Conservation (phyloP, 2,888 invertebrate genomes). For the Acleris cristana region DNA sequence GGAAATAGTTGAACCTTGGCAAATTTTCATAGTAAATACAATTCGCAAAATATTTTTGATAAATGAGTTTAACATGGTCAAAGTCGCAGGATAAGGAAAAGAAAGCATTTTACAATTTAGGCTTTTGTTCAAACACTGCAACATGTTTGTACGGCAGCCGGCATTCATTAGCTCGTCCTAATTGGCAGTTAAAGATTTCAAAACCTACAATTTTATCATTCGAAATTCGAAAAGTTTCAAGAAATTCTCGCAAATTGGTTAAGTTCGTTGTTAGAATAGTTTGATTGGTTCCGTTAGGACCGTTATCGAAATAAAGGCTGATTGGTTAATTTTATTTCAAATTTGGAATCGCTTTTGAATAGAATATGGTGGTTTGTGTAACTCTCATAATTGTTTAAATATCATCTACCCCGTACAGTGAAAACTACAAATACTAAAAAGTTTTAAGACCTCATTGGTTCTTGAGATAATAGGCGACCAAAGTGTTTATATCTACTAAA, state of each 20-base stretch:
- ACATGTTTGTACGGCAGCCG: not conserved
- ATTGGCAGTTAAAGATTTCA: slow-evolving; percentile 18
- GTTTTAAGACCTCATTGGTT: no score
- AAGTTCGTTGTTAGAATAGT: slow-evolving; percentile 34
- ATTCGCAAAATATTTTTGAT: no score
- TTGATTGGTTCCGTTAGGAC: slow-evolving; percentile 27
- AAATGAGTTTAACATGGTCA: no score
- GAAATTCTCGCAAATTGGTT: slow-evolving; percentile 26
- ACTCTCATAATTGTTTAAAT: no score
- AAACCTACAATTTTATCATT: slow-evolving; percentile 20
- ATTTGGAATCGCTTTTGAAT: not conserved
- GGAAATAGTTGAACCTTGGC: no score
- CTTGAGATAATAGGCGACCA: no score
- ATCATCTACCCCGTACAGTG: no score
- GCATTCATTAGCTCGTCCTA: not conserved
- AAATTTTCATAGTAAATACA: no score
- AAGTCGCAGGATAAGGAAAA: no score
- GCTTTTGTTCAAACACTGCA: not conserved
- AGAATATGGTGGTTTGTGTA: no score
- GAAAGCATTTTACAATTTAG: not conserved
- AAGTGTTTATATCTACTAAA: no score
- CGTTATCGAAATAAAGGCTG: slow-evolving; percentile 31
- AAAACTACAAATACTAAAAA: no score
- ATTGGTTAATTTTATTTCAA: slow-evolving; percentile 34
- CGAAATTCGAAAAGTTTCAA: slow-evolving; percentile 23